Conservation (phyloP, 2,888 invertebrate species). For the Pristionchus fissidentatus region DNA sequence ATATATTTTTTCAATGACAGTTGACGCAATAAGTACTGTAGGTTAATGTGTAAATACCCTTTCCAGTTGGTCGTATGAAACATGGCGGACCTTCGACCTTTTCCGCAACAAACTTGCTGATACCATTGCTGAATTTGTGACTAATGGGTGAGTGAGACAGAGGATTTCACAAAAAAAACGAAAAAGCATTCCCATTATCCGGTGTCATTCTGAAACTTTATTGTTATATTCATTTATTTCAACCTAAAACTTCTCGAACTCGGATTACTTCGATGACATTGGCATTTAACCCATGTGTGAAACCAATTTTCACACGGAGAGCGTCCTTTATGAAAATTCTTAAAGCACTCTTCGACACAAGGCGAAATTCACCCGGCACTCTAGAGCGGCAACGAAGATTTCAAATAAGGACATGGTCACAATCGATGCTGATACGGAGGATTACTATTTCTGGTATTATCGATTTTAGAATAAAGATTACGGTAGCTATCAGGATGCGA, state of each 20-base stretch:
- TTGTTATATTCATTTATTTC: too few species aligned
- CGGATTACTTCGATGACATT: too few species aligned
- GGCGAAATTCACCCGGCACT: neutral
- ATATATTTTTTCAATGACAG: neutral
- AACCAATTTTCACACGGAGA: too few species aligned
- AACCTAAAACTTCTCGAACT: too few species aligned
- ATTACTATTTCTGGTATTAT: slow-evolving; percentile 31
- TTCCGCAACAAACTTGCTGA: slow-evolving; percentile 10
- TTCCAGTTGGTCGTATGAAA: neutral
- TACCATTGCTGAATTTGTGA: neutral
- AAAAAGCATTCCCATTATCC: too few species aligned
- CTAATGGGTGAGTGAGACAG: neutral
- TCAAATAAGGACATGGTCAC: neutral
- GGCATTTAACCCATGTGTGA: too few species aligned
- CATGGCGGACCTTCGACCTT: neutral
- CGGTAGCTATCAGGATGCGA: neutral
- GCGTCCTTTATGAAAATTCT: too few species aligned
- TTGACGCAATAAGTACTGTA: neutral
- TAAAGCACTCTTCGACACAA: neutral
- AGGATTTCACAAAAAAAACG: too few species aligned
- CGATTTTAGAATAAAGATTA: neutral
- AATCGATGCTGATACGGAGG: neutral
- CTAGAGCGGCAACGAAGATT: neutral
- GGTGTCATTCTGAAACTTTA: too few species aligned
- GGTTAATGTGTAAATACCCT: neutral